Evolutionary conservation across 2,888 invertebrate genomes (phyloP), one percentile per base, ranked within the genome.

Genomic region (Boloria selene): DNA sequence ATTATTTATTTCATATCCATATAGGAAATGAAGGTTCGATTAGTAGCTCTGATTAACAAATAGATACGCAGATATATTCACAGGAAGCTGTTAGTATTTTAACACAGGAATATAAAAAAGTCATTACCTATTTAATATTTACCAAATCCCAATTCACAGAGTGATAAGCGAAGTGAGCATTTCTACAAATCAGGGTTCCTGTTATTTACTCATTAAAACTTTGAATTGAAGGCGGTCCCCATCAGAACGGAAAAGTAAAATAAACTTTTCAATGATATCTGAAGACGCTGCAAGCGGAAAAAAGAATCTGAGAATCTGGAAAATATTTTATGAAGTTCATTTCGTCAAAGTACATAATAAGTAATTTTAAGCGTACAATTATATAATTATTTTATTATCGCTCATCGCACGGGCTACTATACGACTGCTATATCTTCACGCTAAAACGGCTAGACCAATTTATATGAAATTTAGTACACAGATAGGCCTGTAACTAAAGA

Each of bases 191-290:
- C 81, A 74, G 73, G 76, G 74, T 77, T 78, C 79, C 87, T 79
- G 87, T 88, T 89, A 88, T 90, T 89, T 90, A 87, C 88, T 88
- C 87, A 89, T 89, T 89, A 88, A 85, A 89, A 88, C 84, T 88
- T 88, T 72, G 79, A 78, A 85, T 86, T 84, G 85, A 80, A 81
- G 81, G 80, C 82, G 82, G 80, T 82, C 79, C 75, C 80, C 68
- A 82, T 78, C 81, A 80, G 74, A 78, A 71, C 68, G 73, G 74
- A 75, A 74, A 79, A 80, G 77, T 77, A 79, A 82, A 81, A 79
- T 79, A 80, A 84, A 87, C 79, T 86, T 87, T 80, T 77, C 82
- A 81, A 82, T 85, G 80, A 81, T 77, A 77, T 74, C 73, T 64
- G 47, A n/a, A 64, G 61, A 68, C 56, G 64, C 50, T 54, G 44